These are phyloP conservation scores for Clarias magur DNA, from an alignment of 2,113 vertebrate genomes.

Conservation along the genomic window DNA sequence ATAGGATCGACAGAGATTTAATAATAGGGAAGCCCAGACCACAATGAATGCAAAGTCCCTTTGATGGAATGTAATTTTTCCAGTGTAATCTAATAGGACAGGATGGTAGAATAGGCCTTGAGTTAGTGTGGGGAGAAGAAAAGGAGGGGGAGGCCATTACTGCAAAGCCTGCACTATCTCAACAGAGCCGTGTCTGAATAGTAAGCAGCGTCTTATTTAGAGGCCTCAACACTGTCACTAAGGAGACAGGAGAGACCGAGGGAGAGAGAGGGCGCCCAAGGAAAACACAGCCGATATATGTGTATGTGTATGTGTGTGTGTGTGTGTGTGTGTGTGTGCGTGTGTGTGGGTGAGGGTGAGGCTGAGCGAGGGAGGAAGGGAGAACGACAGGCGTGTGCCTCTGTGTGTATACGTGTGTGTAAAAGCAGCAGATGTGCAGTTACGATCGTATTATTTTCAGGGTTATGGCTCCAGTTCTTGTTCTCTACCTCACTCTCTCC, in stretches of 20 bases:
- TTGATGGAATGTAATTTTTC: constrained; percentile 58
- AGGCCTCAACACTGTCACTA: constrained; percentile 42
- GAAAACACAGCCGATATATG: constrained; percentile 41
- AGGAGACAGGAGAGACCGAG: constrained; percentile 33
- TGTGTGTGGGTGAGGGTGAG: constrained; percentile 7
- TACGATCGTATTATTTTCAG: constrained; percentile 45
- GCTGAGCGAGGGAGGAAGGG: neutral
- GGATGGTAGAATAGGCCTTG: constrained; percentile 42
- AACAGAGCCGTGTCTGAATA: constrained; percentile 33
- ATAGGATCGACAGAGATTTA: constrained; percentile 50
- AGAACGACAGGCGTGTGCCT: constrained; percentile 23
- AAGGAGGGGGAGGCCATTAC: constrained; percentile 42
- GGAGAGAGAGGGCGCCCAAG: constrained; percentile 40
- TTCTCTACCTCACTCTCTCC: constrained; percentile 10
- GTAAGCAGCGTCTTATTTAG: constrained; percentile 46
- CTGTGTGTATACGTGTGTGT: constrained; percentile 42
- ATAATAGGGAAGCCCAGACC: constrained; percentile 37
- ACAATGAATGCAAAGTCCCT: constrained; percentile 55
- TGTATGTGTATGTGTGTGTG: neutral
- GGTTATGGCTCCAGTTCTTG: constrained; percentile 35
- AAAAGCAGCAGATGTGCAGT: constrained; percentile 53
- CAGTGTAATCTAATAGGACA: constrained; percentile 55
- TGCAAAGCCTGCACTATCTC: constrained; percentile 41
- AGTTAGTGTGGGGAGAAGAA: constrained; percentile 37
- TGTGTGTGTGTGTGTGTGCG: constrained; percentile 12